Conservation (phyloP, 2,113 vertebrate species). For the Penelope pileata region DNA sequence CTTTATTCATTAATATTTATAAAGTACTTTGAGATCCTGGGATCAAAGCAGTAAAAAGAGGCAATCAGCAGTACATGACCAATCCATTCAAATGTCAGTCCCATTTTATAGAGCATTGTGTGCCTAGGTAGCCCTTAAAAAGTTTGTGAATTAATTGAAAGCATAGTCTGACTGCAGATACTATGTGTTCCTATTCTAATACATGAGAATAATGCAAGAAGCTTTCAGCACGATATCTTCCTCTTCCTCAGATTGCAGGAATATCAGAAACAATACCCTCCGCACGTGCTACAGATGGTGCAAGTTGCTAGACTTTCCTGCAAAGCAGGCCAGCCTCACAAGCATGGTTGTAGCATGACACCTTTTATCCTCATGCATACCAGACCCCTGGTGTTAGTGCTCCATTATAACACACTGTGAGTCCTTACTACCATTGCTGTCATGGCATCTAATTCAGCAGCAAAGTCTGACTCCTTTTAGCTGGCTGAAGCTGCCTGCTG, state of each 20-base stretch:
- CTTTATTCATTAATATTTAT: constrained; percentile 71
- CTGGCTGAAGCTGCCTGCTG: not conserved
- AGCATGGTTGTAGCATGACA: fast-evolving
- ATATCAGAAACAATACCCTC: not conserved
- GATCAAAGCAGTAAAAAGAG: constrained; percentile 66
- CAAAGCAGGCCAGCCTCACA: not conserved
- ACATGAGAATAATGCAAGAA: not conserved
- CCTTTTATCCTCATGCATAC: not conserved
- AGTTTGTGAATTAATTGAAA: constrained; percentile 7
- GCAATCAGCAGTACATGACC: constrained; percentile 46
- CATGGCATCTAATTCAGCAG: not conserved
- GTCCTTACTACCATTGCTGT: not conserved
- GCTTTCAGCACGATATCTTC: not conserved
- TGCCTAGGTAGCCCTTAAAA: not conserved
- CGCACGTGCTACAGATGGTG: not conserved
- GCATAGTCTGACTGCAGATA: not conserved
- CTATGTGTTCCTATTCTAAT: not conserved
- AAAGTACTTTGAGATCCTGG: constrained; percentile 57
- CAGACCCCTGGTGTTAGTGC: too few species aligned
- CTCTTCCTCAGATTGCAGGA: not conserved
- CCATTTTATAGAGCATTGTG: constrained; percentile 4
- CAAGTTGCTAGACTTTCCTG: not conserved
- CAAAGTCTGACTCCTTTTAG: not conserved
- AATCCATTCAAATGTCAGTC: constrained; percentile 24
- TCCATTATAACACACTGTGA: not conserved